phyloP scores from a whole-genome alignment of 2,113 vertebrate species.

The Dascyllus trimaculatus region DNA sequence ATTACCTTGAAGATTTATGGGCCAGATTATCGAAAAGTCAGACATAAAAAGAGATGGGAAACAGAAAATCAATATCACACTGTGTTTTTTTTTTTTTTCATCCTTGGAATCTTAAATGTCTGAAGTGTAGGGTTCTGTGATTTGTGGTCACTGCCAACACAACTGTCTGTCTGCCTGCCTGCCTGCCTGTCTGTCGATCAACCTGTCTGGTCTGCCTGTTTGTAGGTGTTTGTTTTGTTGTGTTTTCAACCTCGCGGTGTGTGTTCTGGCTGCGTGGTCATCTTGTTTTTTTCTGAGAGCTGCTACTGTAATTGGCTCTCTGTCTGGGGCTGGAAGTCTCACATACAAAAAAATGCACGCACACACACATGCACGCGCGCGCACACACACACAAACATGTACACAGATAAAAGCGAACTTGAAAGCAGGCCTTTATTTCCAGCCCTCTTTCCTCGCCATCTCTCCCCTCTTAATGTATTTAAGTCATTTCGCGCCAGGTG shows the following conservation, averaged over 20 bases:
- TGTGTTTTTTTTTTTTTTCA: constrained; percentile 8
- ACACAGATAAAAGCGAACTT: constrained; percentile 34
- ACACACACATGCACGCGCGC: constrained; percentile 2
- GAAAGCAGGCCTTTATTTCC: constrained; percentile 7
- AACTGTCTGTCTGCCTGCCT: background rate
- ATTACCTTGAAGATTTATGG: constrained; percentile 59
- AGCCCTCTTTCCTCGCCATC: background rate
- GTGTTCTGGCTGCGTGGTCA: constrained; percentile 6
- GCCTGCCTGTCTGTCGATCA: background rate
- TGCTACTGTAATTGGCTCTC: constrained; percentile 37
- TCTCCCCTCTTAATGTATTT: constrained; percentile 34
- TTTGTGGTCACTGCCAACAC: background rate
- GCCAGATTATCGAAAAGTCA: constrained; percentile 45
- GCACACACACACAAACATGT: constrained; percentile 7
- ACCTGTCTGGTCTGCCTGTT: background rate
- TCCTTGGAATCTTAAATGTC: constrained; percentile 28
- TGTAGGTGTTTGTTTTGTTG: background rate
- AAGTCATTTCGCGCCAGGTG: constrained; percentile 37
- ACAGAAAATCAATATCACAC: constrained; percentile 56
- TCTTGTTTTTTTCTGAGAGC: constrained; percentile 23
- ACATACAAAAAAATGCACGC: constrained; percentile 19
- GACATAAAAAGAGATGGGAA: constrained; percentile 34
- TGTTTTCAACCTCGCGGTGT: background rate
- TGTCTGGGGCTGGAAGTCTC: background rate
- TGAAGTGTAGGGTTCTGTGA: constrained; percentile 36